Base-by-base conservation (phyloP, 2,888 invertebrate species). In the Desoria tigrina region DNA sequence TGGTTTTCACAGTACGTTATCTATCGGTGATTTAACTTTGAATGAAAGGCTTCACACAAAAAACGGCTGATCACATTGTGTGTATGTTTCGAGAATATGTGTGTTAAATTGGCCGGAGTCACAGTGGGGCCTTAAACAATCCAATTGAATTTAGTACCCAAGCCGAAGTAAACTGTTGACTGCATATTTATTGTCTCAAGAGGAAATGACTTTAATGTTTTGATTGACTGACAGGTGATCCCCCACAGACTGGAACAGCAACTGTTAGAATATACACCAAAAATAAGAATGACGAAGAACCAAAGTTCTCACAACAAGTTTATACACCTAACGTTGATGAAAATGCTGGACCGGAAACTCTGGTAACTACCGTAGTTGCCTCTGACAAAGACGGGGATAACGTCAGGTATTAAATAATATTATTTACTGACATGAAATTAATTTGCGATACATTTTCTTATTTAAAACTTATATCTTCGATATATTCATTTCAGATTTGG, bases 321-420 rank as follows among this genome's bases (percentile, higher is more conserved):
- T 95, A 95, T 81, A 94, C 94, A 1, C 94, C 95, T 0, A 95
- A 94, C 81, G 94, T 95, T 1, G 94, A 94, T 79, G 95, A 95
- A 81, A 94, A 94, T 80, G 94, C 94, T 11, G 94, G 94, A 0
- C 92, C 94, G 0, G 94, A 94, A 78, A 95, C 96, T 4, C 83
- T 96, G 53, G 95, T 97, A 0, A 96, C 96, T 7, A 96, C 96
- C 0, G 94, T 97, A 0, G 95, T 97, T 1, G 96, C 97, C 1
- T 94, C 94, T 6, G 97, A 97, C 80, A 95, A 95, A 81, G 96
- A 97, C 80, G 96, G 97, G 11, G 96, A 97, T 80, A 94, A 94
- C 81, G 94, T 97, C 4, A 85, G 93, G 61, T 96, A 94, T n/a
- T n/a, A 78, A 91, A 90, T 6, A 18, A 3, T 57, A 32, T 32